These are phyloP conservation scores for Aethina tumida DNA, from an alignment of 1,140 invertebrate species.

Conservation along the genomic window DNA sequence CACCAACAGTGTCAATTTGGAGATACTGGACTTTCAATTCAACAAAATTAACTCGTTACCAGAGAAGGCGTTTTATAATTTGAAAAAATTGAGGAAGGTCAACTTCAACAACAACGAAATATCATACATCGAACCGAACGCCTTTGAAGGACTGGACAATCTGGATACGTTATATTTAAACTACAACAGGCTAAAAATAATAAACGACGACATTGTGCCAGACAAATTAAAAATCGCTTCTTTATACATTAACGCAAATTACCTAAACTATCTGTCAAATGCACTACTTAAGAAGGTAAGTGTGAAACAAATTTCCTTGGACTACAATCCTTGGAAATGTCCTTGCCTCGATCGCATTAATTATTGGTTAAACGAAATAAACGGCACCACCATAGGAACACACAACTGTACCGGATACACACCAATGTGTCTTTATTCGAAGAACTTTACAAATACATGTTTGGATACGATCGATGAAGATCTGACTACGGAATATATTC, in stretches of 20 bases:
- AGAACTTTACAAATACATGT: slow-evolving; percentile 1
- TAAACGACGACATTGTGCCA: slow-evolving; percentile 7
- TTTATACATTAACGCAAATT: slow-evolving; percentile 8
- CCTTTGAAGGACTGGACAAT: slow-evolving; percentile 8
- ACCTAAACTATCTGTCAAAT: slow-evolving; percentile 9
- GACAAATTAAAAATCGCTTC: slow-evolving; percentile 3
- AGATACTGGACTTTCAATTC: slow-evolving; percentile 10
- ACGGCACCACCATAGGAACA: slow-evolving; percentile 1
- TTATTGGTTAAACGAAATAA: slow-evolving; percentile 6
- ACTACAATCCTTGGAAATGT: slow-evolving; percentile 15
- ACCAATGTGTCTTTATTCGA: slow-evolving; percentile 7
- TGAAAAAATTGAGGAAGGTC: slow-evolving; percentile 2
- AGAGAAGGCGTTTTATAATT: slow-evolving; percentile 4
- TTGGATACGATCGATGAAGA: slow-evolving; percentile 7
- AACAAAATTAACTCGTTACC: slow-evolving; percentile 8
- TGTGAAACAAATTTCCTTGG: slow-evolving; percentile 8
- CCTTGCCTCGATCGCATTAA: slow-evolving; percentile 9
- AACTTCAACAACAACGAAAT: slow-evolving; percentile 8
- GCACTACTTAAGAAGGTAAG: slow-evolving; percentile 5
- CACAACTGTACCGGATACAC: neutral
- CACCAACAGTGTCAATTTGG: neutral
- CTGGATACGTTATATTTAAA: slow-evolving; percentile 9
- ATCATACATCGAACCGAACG: neutral
- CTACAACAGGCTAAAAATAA: slow-evolving; percentile 8
- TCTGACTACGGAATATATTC: slow-evolving; percentile 1